phyloP scores from a whole-genome alignment of 2,113 vertebrate genomes.

The Trachemys scripta region DNA sequence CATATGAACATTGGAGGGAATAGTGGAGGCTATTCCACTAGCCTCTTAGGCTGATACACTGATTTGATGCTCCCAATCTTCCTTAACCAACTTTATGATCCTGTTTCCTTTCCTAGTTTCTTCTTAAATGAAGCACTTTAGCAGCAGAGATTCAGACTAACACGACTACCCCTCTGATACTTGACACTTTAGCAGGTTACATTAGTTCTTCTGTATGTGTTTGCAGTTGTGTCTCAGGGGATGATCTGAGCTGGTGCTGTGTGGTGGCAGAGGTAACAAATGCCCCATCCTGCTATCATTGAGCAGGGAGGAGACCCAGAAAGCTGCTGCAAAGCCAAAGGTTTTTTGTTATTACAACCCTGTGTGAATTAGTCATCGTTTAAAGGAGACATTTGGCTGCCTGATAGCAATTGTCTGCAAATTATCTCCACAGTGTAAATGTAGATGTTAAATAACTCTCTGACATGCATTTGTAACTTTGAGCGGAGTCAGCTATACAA shows the following conservation, averaged over 20 bases:
- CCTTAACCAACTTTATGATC: not conserved
- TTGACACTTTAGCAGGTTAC: not conserved
- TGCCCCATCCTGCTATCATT: conserved; percentile 3
- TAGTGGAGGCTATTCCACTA: not conserved
- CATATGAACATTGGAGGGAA: not conserved
- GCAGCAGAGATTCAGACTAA: no score
- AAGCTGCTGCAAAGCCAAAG: conserved; percentile 34
- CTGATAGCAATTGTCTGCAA: conserved; percentile 34
- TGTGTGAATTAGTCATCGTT: conserved; percentile 54
- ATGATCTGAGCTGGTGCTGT: not conserved
- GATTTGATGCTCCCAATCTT: not conserved
- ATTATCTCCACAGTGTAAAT: conserved; percentile 9
- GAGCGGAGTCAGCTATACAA: not conserved
- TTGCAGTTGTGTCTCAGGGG: not conserved
- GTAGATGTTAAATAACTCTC: not conserved
- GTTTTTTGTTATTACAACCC: conserved; percentile 44
- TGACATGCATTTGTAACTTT: not conserved
- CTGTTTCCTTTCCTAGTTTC: not conserved
- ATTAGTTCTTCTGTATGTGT: not conserved
- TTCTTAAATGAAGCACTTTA: not conserved
- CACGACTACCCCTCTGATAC: no score
- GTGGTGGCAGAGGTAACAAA: not conserved
- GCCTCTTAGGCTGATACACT: not conserved
- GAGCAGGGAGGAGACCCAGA: conserved; percentile 10
- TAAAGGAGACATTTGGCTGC: conserved; percentile 51